A percentile compares a stretch with the other conserved stretches of the same genome.
These are phyloP conservation scores for Heptranchias perlo DNA, from an alignment of 2,113 vertebrate species.

Conservation along the genomic window DNA sequence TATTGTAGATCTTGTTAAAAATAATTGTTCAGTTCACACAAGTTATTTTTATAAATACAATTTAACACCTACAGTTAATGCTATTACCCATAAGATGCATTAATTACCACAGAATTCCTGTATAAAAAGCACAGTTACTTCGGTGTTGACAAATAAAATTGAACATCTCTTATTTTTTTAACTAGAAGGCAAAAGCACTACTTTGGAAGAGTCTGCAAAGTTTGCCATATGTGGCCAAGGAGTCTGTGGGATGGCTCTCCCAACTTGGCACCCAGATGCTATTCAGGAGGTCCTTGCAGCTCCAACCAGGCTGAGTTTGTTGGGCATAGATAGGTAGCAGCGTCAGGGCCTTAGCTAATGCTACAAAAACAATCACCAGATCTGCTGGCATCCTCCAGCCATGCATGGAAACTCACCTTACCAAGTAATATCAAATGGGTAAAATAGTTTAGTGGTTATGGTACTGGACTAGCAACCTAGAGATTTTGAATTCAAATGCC, in stretches of 20 bases:
- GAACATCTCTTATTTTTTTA: background rate
- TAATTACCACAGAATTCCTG: background rate
- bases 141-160: slow-evolving; percentile 1
- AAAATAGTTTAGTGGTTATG: background rate
- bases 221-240: background rate
- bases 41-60: background rate
- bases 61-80: background rate
- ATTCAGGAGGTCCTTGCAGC: too few relatives aligned
- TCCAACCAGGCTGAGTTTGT: too few relatives aligned
- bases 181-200: background rate
- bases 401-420: background rate
- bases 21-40: background rate
- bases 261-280: too few relatives aligned
- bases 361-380: background rate
- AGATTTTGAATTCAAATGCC: background rate
- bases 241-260: too few relatives aligned
- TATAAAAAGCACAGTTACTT: background rate
- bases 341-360: background rate
- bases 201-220: background rate
- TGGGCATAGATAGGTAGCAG: too few relatives aligned
- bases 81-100: background rate
- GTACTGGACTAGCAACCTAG: background rate
- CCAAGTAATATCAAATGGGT: background rate
- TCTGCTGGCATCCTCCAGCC: background rate
- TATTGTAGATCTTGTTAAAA: background rate